A percentile compares a stretch with the other conserved stretches of the same genome.
Evolutionary conservation across 1,140 invertebrate genomes (phyloP).

Genomic region (Limonius californicus): DNA sequence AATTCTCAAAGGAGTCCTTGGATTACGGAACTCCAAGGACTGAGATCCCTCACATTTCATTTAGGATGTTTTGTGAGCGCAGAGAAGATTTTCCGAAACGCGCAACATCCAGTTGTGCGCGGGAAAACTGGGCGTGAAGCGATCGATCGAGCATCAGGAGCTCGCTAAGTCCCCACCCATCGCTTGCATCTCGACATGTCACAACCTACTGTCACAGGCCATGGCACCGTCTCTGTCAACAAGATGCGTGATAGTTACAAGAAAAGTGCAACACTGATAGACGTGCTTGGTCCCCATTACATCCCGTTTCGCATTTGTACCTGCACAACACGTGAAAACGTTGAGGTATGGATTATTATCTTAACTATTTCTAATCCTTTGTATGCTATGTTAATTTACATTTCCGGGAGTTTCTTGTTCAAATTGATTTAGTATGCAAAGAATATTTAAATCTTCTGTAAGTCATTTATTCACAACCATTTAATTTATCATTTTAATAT

Average conservation of each 20-base stretch:
- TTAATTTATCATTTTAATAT: no score
- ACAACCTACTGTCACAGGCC: constrained; percentile 30
- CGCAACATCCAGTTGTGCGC: constrained; percentile 39
- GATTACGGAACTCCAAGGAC: constrained; percentile 32
- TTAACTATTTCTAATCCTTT: no score
- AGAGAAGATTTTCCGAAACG: constrained; percentile 21
- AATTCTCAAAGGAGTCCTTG: constrained; percentile 31
- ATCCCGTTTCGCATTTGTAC: not conserved
- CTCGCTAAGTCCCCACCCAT: constrained; percentile 32
- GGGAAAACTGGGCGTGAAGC: constrained; percentile 46
- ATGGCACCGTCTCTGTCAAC: constrained; percentile 18
- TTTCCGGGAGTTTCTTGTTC: no score
- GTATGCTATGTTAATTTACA: no score
- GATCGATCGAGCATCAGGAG: constrained; percentile 44
- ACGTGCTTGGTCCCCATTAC: not conserved
- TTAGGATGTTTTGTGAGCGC: constrained; percentile 12
- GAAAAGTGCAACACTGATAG: constrained; percentile 11
- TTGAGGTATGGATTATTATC: constrained; percentile 1
- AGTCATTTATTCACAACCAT: no score
- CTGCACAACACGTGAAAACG: not conserved
- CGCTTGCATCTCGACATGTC: constrained; percentile 27
- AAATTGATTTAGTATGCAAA: no score
- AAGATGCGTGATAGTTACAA: constrained; percentile 12
- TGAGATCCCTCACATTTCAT: constrained; percentile 17
- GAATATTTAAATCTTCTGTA: no score